Base-by-base conservation (phyloP, 2,888 invertebrate genomes). In the Eupeodes luniger region DNA sequence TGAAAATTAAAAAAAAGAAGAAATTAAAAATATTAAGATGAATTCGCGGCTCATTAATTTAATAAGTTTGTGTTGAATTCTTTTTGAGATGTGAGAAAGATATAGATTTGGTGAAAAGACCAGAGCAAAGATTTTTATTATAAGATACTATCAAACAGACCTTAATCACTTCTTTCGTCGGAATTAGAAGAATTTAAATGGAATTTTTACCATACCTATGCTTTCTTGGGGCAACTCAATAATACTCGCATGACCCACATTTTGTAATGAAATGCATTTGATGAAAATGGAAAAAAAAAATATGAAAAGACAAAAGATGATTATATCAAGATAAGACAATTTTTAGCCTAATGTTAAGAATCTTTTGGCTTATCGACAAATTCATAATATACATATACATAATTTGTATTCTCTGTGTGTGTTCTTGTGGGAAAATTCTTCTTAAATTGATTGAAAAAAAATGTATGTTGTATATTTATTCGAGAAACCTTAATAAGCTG, bases 221-320 rank as follows among this genome's bases (percentile, higher is more conserved):
- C n/a, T 57, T 59, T 34, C 40, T 67, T 64, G 12, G 55, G 36
- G 81, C 76, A 85, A 19, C 11, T 40, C 40, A 40, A 69, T 84
- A 40, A 69, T 84, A 81, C 27, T 27, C 19, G 27, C 3, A 27
- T 85, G 85, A 85, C 85, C 85, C 53, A 85, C 53, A 55, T 85
- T 72, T 78, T 51, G 66, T 53, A 53, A 64, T 78, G 59, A 61
- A 64, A 82, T 67, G 61, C 84, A 84, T 69, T 80, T 59, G 27
- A 49, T 66, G 7, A 40, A 36, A 53, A 66, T 55, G 5, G 5
- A 5, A 40, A 53, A 12, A 12, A 61, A 40, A n/a, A 61, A 55
- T 40, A 70, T 55, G 19, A 55, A 62, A 79, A 59, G 62, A 66
- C 55, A 62, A 70, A 51, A 72, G 70, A 55, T 70, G 55, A n/a